Evolutionary conservation across 2,113 vertebrate genomes (phyloP).

Genomic region (Chelonoidis abingdonii): DNA sequence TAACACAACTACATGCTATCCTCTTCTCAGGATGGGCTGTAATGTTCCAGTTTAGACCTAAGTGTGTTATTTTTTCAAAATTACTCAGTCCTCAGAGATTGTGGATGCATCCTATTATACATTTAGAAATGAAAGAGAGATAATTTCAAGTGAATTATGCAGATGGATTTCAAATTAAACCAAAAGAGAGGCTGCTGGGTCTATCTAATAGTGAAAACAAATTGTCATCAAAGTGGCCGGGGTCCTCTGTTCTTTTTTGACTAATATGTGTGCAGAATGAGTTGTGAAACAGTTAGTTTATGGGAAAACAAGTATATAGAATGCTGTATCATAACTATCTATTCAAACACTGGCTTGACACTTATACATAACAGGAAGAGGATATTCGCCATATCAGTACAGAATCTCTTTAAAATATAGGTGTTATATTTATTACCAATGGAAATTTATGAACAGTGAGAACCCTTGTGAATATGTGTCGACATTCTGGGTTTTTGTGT

Average conservation of each 20-base stretch:
- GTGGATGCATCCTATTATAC: neutral
- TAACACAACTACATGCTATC: neutral
- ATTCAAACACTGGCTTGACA: neutral
- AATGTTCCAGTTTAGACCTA: neutral
- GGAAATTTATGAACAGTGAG: neutral
- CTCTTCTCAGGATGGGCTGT: neutral
- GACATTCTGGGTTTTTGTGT: neutral
- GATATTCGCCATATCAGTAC: neutral
- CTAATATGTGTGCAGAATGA: rapidly evolving
- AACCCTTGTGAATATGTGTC: neutral
- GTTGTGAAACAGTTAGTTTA: neutral
- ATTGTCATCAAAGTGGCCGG: rapidly evolving
- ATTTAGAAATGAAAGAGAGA: neutral
- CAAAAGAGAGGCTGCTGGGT: rapidly evolving
- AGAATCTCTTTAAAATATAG: neutral
- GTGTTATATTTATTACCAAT: neutral
- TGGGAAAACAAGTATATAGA: neutral
- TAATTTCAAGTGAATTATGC: neutral
- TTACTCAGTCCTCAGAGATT: neutral
- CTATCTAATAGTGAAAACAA: rapidly evolving
- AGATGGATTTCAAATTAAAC: rapidly evolving
- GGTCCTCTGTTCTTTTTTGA: rapidly evolving
- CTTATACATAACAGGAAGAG: conserved; percentile 27
- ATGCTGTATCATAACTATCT: neutral
- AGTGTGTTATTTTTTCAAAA: neutral